A percentile compares a stretch with the other conserved stretches of the same genome.
phyloP scores from a whole-genome alignment of 2,113 vertebrate genomes.

The Sinocyclocheilus anophthalmus region DNA sequence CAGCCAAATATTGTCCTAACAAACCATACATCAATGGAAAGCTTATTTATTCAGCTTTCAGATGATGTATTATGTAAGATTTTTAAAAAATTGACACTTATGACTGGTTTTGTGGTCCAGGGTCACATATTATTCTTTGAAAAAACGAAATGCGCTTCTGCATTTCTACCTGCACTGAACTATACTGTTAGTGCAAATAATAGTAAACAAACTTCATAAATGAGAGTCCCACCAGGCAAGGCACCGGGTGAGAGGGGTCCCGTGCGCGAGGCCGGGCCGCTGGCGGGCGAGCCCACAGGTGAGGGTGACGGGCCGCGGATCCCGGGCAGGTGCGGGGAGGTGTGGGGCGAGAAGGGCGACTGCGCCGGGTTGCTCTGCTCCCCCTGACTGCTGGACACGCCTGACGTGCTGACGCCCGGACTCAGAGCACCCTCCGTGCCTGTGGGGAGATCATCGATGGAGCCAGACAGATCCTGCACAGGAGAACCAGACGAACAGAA shows the following conservation, averaged over 20 bases:
- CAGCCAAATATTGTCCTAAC: too few species aligned
- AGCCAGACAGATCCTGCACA: conserved; percentile 93
- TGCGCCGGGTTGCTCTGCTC: conserved; percentile 99
- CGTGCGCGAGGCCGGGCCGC: conserved; percentile 90
- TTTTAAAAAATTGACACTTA: too few species aligned
- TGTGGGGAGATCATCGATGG: conserved; percentile 96
- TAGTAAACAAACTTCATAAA: not conserved
- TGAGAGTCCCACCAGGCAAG: conserved; percentile 85
- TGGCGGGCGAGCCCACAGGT: conserved; percentile 95
- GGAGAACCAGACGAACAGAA: conserved; percentile 49
- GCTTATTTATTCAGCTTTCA: too few species aligned
- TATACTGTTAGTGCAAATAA: too few species aligned
- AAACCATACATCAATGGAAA: too few species aligned
- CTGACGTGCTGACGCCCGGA: conserved; percentile 97
- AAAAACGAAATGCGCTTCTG: too few species aligned
- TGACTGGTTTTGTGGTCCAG: too few species aligned
- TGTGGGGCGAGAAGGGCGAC: conserved; percentile 98
- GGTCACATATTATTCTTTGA: too few species aligned
- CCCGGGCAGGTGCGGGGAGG: conserved; percentile 95
- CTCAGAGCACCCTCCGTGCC: conserved; percentile 96
- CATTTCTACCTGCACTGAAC: not conserved
- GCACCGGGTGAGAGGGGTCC: conserved; percentile 94
- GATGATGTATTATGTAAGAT: too few species aligned
- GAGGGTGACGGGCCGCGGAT: conserved; percentile 96
- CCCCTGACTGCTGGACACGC: conserved; percentile 98